Evolutionary conservation across 1,140 invertebrate genomes (phyloP), one percentile per base, ranked within the genome.

Genomic region (Anastrepha obliqua): DNA sequence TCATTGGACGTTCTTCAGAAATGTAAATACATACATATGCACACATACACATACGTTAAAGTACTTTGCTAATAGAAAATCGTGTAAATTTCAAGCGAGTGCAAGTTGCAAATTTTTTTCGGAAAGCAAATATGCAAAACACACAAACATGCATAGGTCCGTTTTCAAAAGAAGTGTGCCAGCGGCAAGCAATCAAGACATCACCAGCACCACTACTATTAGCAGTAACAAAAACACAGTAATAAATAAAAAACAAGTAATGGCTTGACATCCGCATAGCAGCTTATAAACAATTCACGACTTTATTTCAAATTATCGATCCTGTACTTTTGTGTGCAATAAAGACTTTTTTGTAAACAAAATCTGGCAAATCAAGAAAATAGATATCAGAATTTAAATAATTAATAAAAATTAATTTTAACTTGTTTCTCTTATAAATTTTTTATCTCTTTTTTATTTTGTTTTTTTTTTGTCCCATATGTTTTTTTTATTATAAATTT

Each of bases 151-250:
- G 42, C 65, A 70, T 8, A 47, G 7, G 29, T 42, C 17, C 17
- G 44, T n/a, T 55, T 20, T 81, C 51, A 51, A 29, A 6, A 11
- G 74, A 81, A 81, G 74, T 81, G 74, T 81, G 74, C 51, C 74
- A 81, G 29, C 74, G 47, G 74, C 47, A 55, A 81, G 47, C 74
- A 81, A 81, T 81, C n/a, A 81, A 81, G 44, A 7, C 70, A 20
- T 51, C n/a, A 51, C 47, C 74, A 81, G 1, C 29, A 74, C 42
- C 39, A 39, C 42, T 15, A 74, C 67, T 3, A 20, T 67, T 67
- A 47, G 15, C 39, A 44, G 13, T 11, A 70, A 70, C 15, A 42
- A 70, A 11, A 70, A 81, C 74, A 55, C 5, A 55, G 15, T 17
- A 81, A 81, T 9, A 81, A 81, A 55, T 7, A 78, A 55, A 5